Evolutionary conservation across 2,797 vertebrate species (phyloP).

Genomic region (Huso huso): DNA sequence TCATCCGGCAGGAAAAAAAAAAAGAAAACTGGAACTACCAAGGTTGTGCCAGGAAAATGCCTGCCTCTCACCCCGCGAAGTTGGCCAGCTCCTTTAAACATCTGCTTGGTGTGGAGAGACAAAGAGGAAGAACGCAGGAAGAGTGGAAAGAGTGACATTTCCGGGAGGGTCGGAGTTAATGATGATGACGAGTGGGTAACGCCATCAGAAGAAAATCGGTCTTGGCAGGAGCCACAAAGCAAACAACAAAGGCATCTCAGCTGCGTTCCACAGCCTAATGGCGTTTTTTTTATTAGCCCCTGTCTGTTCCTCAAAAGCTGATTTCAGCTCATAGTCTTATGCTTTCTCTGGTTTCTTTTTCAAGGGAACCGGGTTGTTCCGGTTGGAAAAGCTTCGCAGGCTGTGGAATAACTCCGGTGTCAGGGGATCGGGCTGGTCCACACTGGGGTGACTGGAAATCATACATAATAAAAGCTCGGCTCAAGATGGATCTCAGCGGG

Average conservation of each 20-base stretch:
- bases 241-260: conserved; percentile 34
- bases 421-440: conserved; percentile 27
- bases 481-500: too few relatives aligned
- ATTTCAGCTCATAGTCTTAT: neutral
- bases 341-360: neutral
- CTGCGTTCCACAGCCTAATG: conserved; percentile 8
- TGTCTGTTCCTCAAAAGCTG: conserved; percentile 19
- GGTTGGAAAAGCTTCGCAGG: conserved; percentile 1
- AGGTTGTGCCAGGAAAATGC: too few relatives aligned
- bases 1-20: too few relatives aligned
- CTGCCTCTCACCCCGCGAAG: conserved; percentile 2
- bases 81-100: conserved; percentile 16
- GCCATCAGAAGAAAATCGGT: conserved; percentile 27
- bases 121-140: conserved; percentile 26
- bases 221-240: conserved; percentile 40
- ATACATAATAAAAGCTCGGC: neutral
- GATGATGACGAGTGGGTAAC: conserved; percentile 32
- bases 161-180: conserved; percentile 36
- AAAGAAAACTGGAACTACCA: too few relatives aligned
- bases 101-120: conserved; percentile 17
- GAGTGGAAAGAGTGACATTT: conserved; percentile 31
- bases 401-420: conserved; percentile 24
- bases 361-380: neutral
- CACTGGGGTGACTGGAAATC: conserved; percentile 35
- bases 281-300: conserved; percentile 36